phyloP scores from a whole-genome alignment of 2,113 vertebrate species.

The Scomber japonicus region DNA sequence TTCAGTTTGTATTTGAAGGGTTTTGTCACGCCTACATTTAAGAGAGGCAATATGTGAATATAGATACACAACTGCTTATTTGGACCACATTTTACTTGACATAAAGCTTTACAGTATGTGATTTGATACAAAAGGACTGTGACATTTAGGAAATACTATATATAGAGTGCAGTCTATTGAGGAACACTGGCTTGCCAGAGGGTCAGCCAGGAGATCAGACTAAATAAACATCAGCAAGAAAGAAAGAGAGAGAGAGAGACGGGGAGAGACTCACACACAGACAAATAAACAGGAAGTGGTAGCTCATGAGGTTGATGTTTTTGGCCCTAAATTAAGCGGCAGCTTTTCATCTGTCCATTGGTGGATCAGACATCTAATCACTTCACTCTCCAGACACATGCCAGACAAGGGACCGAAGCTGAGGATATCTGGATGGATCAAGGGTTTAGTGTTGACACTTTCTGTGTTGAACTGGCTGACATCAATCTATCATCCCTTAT shows the following conservation, averaged over 20 bases:
- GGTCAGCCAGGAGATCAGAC: slow-evolving; percentile 64
- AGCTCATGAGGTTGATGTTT: slow-evolving; percentile 47
- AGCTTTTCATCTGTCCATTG: slow-evolving; percentile 49
- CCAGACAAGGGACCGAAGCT: not conserved
- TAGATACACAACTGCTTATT: not conserved
- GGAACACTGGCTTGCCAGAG: slow-evolving; percentile 33
- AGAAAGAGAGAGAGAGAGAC: not conserved
- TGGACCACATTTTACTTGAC: slow-evolving; percentile 14
- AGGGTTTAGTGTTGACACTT: slow-evolving; percentile 59
- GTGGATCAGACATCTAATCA: slow-evolving; percentile 56
- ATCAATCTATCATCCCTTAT: slow-evolving; percentile 57
- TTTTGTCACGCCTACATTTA: not conserved
- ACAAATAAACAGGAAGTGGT: slow-evolving; percentile 31
- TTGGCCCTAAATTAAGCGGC: slow-evolving; percentile 54
- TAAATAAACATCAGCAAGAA: slow-evolving; percentile 64
- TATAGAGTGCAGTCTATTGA: slow-evolving; percentile 53
- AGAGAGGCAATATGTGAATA: not conserved
- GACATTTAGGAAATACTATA: slow-evolving; percentile 68
- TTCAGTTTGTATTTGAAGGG: not conserved
- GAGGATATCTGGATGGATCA: slow-evolving; percentile 50
- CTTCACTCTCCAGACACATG: slow-evolving; percentile 49
- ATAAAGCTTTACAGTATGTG: not conserved
- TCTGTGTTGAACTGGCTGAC: slow-evolving; percentile 47
- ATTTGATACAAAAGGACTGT: slow-evolving; percentile 19
- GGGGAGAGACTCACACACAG: slow-evolving; percentile 1